Percentiles rank a stretch among this genome's conserved stretches.
phyloP scores from a whole-genome alignment of 2,113 vertebrate genomes.

The Halcyon senegalensis region DNA sequence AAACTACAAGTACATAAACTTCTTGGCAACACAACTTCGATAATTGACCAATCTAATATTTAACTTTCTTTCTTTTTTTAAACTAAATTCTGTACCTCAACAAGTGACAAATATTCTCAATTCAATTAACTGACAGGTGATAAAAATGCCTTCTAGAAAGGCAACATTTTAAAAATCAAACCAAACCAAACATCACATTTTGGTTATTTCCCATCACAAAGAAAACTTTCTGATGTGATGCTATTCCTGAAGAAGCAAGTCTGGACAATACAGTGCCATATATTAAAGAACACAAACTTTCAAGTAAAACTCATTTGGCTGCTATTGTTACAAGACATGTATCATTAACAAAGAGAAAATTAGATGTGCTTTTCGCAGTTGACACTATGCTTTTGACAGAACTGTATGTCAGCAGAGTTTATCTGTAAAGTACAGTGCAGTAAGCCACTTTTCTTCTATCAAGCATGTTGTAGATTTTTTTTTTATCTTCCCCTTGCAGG shows the following conservation, averaged over 20 bases:
- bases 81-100: neutral
- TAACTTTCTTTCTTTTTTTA: neutral
- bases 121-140: neutral
- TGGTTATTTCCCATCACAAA: neutral
- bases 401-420: neutral
- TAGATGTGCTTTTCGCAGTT: neutral
- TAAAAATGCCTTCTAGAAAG: neutral
- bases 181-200: neutral
- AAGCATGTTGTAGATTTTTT: fast-evolving
- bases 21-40: neutral
- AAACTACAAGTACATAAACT: neutral
- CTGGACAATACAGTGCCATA: neutral
- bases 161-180: neutral
- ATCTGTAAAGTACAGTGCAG: neutral
- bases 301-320: neutral
- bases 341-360: neutral
- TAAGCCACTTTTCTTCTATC: neutral
- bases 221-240: neutral
- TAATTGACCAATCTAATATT: neutral
- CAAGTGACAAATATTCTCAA: neutral
- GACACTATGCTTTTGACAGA: neutral
- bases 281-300: neutral
- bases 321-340: neutral
- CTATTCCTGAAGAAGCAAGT: neutral
- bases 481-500: neutral